Conservation (phyloP, 2,113 vertebrate species). For the Lophura nycthemera region DNA sequence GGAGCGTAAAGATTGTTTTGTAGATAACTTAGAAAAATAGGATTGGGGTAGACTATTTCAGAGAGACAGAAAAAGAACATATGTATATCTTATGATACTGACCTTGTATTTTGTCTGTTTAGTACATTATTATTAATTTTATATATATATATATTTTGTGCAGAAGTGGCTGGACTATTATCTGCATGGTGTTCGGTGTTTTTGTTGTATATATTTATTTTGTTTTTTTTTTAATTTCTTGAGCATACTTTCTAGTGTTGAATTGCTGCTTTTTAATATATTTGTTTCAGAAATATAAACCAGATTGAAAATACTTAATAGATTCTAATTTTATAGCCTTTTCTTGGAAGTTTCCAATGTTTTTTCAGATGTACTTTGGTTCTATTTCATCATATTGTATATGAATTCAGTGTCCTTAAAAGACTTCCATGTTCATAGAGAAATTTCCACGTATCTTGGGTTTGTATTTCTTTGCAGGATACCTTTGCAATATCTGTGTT, state of each 20-base stretch:
- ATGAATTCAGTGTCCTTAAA: neutral
- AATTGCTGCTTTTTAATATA: neutral
- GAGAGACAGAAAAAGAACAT: neutral
- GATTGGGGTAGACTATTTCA: neutral
- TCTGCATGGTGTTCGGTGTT: too few species aligned
- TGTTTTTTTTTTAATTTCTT: neutral
- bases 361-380: neutral
- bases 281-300: neutral
- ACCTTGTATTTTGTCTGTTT: neutral
- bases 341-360: neutral
- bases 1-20: accelerated
- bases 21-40: neutral
- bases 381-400: neutral
- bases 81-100: neutral
- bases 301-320: neutral
- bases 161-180: too few species aligned
- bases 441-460: neutral
- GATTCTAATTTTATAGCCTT: neutral
- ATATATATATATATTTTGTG: neutral
- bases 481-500: neutral
- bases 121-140: neutral
- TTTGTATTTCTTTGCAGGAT: neutral
- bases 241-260: neutral
- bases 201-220: neutral
- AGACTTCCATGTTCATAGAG: neutral